Conservation (phyloP, 2,888 invertebrate genomes). For the Mythimna ferrago region DNA sequence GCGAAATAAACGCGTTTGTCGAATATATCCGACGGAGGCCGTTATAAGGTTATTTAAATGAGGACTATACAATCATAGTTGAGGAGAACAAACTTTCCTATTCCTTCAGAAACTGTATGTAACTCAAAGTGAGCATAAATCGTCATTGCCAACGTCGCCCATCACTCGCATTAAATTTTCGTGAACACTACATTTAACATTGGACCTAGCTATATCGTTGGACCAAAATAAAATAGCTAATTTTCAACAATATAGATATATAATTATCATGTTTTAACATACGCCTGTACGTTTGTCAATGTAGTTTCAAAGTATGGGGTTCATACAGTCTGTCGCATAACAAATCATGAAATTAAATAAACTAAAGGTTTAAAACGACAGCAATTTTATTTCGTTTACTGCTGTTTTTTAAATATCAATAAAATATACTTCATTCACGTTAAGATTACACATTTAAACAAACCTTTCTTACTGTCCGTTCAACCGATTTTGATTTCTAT, state of each 20-base stretch:
- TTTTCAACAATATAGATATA: slow-evolving; percentile 87
- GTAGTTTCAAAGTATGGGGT: slow-evolving; percentile 47
- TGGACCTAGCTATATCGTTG: slow-evolving; percentile 81
- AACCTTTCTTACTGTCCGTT: no score
- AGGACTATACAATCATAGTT: slow-evolving; percentile 22
- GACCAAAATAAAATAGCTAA: slow-evolving; percentile 89
- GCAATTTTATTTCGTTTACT: neutral
- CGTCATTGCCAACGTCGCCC: slow-evolving; percentile 68
- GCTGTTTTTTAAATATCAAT: slow-evolving; percentile 16
- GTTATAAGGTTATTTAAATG: slow-evolving; percentile 1
- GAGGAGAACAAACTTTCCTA: slow-evolving; percentile 1
- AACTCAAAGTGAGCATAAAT: slow-evolving; percentile 50
- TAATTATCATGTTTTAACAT: slow-evolving; percentile 78
- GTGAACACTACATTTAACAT: slow-evolving; percentile 83
- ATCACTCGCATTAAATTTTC: slow-evolving; percentile 71
- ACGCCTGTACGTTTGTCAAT: slow-evolving; percentile 63
- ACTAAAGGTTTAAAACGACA: slow-evolving; percentile 18
- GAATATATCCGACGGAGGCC: no score
- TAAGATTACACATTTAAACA: no score
- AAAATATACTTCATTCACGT: neutral
- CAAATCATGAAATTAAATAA: slow-evolving; percentile 26
- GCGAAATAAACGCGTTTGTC: no score
- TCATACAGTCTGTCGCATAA: slow-evolving; percentile 31
- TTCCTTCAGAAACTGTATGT: slow-evolving; percentile 64
- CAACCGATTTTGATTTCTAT: no score